Conservation (phyloP, 2,888 invertebrate species). For the Tethea ocularis region DNA sequence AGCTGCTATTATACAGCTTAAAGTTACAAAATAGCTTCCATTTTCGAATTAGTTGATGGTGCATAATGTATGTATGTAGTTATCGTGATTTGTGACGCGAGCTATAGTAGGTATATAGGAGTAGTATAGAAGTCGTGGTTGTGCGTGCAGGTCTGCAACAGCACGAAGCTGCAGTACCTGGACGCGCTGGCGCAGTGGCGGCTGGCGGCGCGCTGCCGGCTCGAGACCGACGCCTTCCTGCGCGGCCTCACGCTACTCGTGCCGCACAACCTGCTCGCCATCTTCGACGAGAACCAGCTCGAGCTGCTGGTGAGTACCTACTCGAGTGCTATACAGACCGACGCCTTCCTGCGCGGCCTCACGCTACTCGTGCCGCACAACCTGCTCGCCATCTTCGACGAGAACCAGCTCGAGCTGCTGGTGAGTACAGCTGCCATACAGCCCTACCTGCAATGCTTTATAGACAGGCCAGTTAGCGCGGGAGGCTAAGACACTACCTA, state of each 20-base stretch:
- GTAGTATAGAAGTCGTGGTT: too few relatives aligned
- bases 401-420: slow-evolving; percentile 93
- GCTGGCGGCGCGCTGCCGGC: slow-evolving; percentile 90
- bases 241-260: slow-evolving; percentile 95
- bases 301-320: slow-evolving; percentile 64
- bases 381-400: slow-evolving; percentile 96
- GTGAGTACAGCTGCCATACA: too few relatives aligned
- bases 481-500: too few relatives aligned
- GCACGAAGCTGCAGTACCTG: slow-evolving; percentile 91
- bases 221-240: slow-evolving; percentile 94
- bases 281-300: slow-evolving; percentile 97
- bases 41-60: too few relatives aligned
- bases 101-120: too few relatives aligned
- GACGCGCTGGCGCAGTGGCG: slow-evolving; percentile 95
- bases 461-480: too few relatives aligned
- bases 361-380: slow-evolving; percentile 96
- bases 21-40: too few relatives aligned
- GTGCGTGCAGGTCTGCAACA: slow-evolving; percentile 87
- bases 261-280: slow-evolving; percentile 95
- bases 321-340: too few relatives aligned
- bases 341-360: slow-evolving; percentile 94
- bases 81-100: too few relatives aligned
- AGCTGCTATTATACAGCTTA: too few relatives aligned
- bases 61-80: background rate
- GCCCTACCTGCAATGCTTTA: too few relatives aligned